Evolutionary conservation across 1,140 invertebrate genomes (phyloP), one percentile per base, ranked within the genome.

Genomic region (Listronotus bonariensis): DNA sequence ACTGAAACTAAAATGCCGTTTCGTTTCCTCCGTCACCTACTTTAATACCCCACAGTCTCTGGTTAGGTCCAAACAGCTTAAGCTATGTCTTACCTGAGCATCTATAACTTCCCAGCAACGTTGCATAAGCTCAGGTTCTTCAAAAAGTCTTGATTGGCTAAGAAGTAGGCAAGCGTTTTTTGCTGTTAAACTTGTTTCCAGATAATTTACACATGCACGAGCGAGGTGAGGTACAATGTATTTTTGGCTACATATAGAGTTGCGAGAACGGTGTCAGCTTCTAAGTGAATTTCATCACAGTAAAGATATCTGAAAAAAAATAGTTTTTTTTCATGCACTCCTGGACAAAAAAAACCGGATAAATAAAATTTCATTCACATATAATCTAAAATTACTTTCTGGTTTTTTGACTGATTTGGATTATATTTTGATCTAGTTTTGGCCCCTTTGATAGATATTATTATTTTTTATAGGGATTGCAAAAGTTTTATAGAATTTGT

Each of bases 21-120:
- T 70, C 57, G 46, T 55, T 15, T 12, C 41, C 26, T 14, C 20
- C 36, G 5, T 45, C 20, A 5, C 34, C 59, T 7, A 26, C n/a
- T 18, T 53, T 53, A 34, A 10, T 17, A 8, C 20, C 49, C 14
- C 65, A 15, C 46, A 42, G 18, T 55, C 49, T 17, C 55, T 68
- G 31, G 65, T 75, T 45, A 78, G 52, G 42, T 78, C 74, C 38
- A 76, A 66, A 41, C 71, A 76, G 38, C 74, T 66, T 75, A 72
- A 54, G 70, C 74, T 66, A 76, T 70, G 81, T 49, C 82, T 82
- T 84, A 91, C 90, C 88, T 92, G 90, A 56, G 91, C 93, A 81
- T 95, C 93, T 77, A 96, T 95, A 42, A 97, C 95, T 84, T 96
- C 93, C 93, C 93, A 96, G 80, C 93, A 96, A 72, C 93, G 83